A percentile compares a stretch with the other conserved stretches of the same genome.
phyloP scores from a whole-genome alignment of 2,113 vertebrate species.

The Motacilla alba region DNA sequence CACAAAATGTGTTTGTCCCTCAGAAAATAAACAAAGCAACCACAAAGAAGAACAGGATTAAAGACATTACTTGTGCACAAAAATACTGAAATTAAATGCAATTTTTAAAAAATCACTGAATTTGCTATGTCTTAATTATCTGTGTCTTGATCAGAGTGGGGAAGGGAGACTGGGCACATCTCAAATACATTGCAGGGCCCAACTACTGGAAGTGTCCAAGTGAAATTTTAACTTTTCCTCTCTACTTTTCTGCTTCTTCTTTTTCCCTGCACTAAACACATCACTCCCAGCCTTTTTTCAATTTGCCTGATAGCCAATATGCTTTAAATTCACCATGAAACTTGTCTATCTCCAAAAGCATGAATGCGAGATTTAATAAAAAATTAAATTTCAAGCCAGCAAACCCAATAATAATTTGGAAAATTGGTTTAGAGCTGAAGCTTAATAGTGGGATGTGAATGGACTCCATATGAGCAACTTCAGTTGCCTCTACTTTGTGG shows the following conservation, averaged over 20 bases:
- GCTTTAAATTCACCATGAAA: constrained; percentile 33
- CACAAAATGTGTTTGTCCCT: neutral
- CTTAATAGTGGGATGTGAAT: neutral
- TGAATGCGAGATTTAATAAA: neutral
- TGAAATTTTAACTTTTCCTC: neutral
- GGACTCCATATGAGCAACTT: neutral
- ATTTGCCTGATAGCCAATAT: neutral
- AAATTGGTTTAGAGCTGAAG: neutral
- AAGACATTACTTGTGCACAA: neutral
- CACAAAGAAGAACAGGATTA: neutral
- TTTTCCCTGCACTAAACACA: neutral
- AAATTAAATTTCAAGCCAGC: constrained; percentile 19
- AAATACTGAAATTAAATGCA: neutral
- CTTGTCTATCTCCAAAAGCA: neutral
- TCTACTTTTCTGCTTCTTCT: neutral
- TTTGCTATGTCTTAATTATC: neutral
- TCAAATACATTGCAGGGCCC: neutral
- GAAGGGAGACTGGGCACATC: rapidly evolving
- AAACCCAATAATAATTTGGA: constrained; percentile 23
- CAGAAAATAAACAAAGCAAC: neutral
- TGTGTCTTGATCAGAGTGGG: neutral
- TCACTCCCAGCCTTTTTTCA: neutral
- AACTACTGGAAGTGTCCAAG: neutral
- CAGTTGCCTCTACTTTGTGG: neutral
- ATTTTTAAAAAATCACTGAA: neutral